Conservation (phyloP, 2,888 invertebrate species). For the Acleris holmiana region DNA sequence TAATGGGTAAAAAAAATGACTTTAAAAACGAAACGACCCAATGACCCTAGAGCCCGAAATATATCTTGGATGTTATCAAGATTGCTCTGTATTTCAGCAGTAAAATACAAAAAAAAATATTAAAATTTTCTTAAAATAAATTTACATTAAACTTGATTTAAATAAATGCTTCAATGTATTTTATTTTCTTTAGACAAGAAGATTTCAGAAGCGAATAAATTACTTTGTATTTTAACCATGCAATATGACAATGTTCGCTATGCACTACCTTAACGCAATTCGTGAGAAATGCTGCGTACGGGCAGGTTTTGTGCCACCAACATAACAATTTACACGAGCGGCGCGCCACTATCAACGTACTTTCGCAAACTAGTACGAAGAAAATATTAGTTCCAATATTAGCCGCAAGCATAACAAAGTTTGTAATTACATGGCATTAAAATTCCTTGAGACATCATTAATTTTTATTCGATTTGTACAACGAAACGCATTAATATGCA, state of each 20-base stretch:
- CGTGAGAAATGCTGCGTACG: slow-evolving; percentile 21
- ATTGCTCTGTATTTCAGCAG: too few relatives aligned
- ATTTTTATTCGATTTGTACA: slow-evolving; percentile 23
- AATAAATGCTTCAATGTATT: too few relatives aligned
- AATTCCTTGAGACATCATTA: slow-evolving; percentile 21
- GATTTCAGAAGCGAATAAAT: too few relatives aligned
- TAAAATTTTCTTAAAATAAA: too few relatives aligned
- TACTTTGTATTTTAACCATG: too few relatives aligned
- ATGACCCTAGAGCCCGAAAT: too few relatives aligned
- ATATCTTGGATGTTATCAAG: too few relatives aligned
- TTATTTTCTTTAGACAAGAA: too few relatives aligned
- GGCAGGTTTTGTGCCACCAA: slow-evolving; percentile 17
- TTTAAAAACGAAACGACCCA: too few relatives aligned
- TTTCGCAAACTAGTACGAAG: neutral
- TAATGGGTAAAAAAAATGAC: too few relatives aligned
- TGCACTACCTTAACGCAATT: slow-evolving; percentile 10
- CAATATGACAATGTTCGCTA: neutral
- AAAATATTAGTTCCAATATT: slow-evolving; percentile 1
- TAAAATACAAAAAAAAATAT: too few relatives aligned
- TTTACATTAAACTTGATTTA: too few relatives aligned
- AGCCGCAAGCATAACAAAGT: neutral
- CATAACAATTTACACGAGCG: neutral
- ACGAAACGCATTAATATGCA: slow-evolving; percentile 13
- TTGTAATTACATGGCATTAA: slow-evolving; percentile 13
- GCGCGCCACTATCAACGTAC: slow-evolving; percentile 10